Conservation (phyloP, 2,113 vertebrate genomes). For the Macrotus californicus region DNA sequence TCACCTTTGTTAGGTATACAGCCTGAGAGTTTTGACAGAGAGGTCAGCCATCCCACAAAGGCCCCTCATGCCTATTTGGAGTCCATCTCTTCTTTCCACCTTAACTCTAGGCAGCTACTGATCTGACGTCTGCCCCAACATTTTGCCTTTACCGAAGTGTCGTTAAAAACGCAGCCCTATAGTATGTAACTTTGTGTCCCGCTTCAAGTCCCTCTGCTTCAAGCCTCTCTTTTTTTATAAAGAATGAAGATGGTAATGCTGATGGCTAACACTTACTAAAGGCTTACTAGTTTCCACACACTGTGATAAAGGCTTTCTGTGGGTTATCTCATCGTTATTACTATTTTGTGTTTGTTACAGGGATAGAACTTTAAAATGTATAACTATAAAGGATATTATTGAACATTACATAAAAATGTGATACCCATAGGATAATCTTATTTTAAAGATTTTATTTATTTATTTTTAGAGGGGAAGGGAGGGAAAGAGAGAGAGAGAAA, state of each 20-base stretch:
- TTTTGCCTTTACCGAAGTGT: slow-evolving; percentile 9
- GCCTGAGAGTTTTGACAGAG: neutral
- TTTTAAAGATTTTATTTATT: too few relatives aligned
- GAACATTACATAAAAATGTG: neutral
- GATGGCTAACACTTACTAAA: neutral
- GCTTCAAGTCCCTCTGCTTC: neutral
- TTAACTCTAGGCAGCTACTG: neutral
- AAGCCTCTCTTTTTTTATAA: neutral
- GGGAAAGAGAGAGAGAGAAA: too few relatives aligned
- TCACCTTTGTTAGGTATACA: neutral
- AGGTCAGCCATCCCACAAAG: neutral
- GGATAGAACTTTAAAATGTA: neutral
- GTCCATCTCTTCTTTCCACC: neutral
- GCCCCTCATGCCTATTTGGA: neutral
- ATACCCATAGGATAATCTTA: neutral
- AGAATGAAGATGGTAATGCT: neutral
- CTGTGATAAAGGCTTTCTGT: neutral
- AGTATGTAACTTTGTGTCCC: neutral
- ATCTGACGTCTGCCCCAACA: neutral
- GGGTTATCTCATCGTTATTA: neutral
- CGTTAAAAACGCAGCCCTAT: neutral
- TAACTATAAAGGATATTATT: neutral
- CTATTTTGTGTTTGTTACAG: neutral
- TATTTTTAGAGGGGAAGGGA: too few relatives aligned
- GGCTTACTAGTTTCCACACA: neutral